Evolutionary conservation across 2,888 invertebrate species (phyloP), one percentile per base, ranked within the genome.

Genomic region (Thecocarcelia acutangulata): DNA sequence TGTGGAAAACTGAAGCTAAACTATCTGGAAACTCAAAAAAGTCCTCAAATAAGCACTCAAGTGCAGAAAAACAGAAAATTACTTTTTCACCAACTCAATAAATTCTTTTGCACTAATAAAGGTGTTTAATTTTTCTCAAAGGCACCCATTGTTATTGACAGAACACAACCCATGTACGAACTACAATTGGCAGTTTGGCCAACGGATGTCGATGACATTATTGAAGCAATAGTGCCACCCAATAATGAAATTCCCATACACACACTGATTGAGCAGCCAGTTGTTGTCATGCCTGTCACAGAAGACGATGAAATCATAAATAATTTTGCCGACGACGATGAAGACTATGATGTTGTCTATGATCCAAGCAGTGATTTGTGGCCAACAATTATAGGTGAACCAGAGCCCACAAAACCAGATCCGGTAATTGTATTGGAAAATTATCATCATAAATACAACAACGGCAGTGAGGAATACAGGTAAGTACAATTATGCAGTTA

Each of bases 121-220:
- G 0, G n/a, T 44, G 28, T 3, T 46, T 3, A 19, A 2, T 44
- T 48, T 54, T 68, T 6, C 42, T 1, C 33, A 33, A 33, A 76
- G 76, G 15, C 61, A 59, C 54, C 58, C 44, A n/a, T 2, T 13
- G 21, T 4, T 21, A 11, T 61, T 54, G 74, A 69, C 17, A 54
- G 33, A 46, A 84, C 84, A 58, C 85, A 86, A 84, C 88, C 88
- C 52, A 56, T 87, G 80, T 88, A 88, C 85, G 89, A 89, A 85
- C 85, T 85, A 77, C 89, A 88, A 86, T 82, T 89, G 86, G 85
- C 86, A 73, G 88, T 87, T 83, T 89, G 89, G 89, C 88, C 88
- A 72, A 78, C 83, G 66, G 87, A 87, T 84, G 80, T 85, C 52
- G 87, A 86, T 77, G 86, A 86, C 72, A 84, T 83, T n/a, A 72